These are phyloP conservation scores for Drosophila putrida DNA, from an alignment of 2,888 invertebrate species.

Conservation along the genomic window DNA sequence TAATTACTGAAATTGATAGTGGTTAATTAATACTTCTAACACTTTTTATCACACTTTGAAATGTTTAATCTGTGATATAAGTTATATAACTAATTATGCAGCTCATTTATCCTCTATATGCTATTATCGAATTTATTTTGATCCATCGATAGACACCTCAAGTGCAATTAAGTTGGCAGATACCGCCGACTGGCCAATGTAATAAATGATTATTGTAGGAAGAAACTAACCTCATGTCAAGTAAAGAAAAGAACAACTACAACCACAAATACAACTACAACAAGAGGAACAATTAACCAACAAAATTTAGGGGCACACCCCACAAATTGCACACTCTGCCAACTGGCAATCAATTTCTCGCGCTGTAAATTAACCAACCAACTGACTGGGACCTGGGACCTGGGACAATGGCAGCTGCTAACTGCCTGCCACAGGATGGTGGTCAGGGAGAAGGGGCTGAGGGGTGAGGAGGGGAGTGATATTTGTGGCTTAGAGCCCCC, in stretches of 20 bases:
- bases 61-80: not conserved
- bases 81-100: not conserved
- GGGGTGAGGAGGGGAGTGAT: conserved; percentile 3
- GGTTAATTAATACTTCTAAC: too few species aligned
- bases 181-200: conserved; percentile 14
- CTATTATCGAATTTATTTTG: conserved; percentile 11
- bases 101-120: not conserved
- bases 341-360: conserved; percentile 79
- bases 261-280: conserved; percentile 2
- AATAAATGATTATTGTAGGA: conserved; percentile 38
- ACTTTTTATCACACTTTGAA: not conserved
- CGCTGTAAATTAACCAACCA: conserved; percentile 81
- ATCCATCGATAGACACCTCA: conserved; percentile 46
- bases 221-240: conserved; percentile 30
- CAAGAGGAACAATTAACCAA: conserved; percentile 69
- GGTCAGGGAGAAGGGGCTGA: too few species aligned
- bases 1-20: too few species aligned
- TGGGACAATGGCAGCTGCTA: conserved; percentile 72
- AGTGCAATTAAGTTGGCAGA: conserved; percentile 58
- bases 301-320: conserved; percentile 60
- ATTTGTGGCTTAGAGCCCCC: conserved; percentile 47
- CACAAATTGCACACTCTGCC: conserved; percentile 61
- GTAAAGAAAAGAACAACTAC: conserved; percentile 10
- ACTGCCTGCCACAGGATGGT: conserved; percentile 51
- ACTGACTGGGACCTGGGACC: conserved; percentile 10